Base-by-base conservation (phyloP, 2,113 vertebrate species). In the Camelus bactrianus region DNA sequence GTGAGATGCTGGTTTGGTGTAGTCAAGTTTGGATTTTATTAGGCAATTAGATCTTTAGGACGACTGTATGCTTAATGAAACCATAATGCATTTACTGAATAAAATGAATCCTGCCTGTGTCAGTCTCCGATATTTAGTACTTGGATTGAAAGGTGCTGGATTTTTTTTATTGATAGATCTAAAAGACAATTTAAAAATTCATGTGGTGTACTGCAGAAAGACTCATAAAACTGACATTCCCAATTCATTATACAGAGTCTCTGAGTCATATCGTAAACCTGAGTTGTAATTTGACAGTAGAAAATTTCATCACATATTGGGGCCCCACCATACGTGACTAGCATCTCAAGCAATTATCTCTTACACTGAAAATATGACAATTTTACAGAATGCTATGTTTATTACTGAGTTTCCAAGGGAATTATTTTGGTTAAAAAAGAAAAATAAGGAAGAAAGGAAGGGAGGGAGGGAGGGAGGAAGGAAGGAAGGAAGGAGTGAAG, bases 171-270 rank as follows among this genome's bases (percentile, higher is more conserved):
- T 42, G 8, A 69, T 73, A 56, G 12, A 64, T 46, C 64, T 94
- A 95, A 95, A 96, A 17, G 81, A 22, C 24, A 94, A 69, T 82
- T 98, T 94, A 95, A 97, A 98, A 87, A 95, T 95, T 94, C 84
- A 94, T 96, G 87, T 65, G 52, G n/a, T 92, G 7, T 96, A 24
- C 72, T 93, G n/a, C 42, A 83, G 82, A 93, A 73, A 87, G 13
- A 67, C 38, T 92, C 75, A 97, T 91, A 88, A 96, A 88, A 72
- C 19, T 92, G 91, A 64, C 91, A 95, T 96, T 96, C 73, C 69
- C 75, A 94, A 96, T 82, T 94, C 85, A 96, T 96, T 94, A 81
- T 80, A 64, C 30, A 70, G 82, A 86, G 67, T 32, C 52, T 77
- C 65, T 89, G 76, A 73, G 82, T 89, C 86, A 91, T 72, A 82